Evolutionary conservation across 1,140 invertebrate genomes (phyloP).

Genomic region (Caerostris extrusa): DNA sequence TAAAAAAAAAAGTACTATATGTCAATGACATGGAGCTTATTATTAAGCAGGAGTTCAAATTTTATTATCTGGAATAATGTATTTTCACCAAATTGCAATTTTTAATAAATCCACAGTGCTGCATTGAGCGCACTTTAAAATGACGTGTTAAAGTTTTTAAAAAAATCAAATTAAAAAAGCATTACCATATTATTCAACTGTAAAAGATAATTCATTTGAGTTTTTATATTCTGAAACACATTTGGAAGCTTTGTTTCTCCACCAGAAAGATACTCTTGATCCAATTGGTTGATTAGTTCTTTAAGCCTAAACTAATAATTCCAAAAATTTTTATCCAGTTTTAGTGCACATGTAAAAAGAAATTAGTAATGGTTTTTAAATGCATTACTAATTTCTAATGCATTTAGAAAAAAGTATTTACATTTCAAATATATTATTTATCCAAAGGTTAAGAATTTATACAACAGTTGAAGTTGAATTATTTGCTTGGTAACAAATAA

Average conservation of each 20-base stretch:
- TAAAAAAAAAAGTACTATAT: neutral
- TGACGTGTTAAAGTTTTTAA: too few species aligned
- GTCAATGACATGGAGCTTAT: neutral
- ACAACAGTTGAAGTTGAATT: too few species aligned
- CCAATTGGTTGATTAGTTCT: neutral
- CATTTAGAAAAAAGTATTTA: too few species aligned
- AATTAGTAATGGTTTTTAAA: too few species aligned
- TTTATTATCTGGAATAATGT: neutral
- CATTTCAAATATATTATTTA: too few species aligned
- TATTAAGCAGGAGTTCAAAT: neutral
- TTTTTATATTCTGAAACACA: conserved; percentile 2
- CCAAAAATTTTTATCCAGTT: neutral
- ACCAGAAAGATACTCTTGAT: neutral
- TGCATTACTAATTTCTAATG: too few species aligned
- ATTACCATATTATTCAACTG: conserved; percentile 38
- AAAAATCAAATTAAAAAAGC: neutral
- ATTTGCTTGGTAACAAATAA: too few species aligned
- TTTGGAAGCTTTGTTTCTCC: neutral
- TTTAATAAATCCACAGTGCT: neutral
- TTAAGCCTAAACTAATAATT: conserved; percentile 16
- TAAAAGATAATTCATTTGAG: conserved; percentile 16
- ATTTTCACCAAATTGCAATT: neutral
- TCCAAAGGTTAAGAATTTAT: too few species aligned
- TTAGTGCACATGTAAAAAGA: too few species aligned
- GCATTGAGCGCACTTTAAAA: too few species aligned